Evolutionary conservation across 2,888 invertebrate genomes (phyloP).

Genomic region (Mesorhabditis spiculigera): DNA sequence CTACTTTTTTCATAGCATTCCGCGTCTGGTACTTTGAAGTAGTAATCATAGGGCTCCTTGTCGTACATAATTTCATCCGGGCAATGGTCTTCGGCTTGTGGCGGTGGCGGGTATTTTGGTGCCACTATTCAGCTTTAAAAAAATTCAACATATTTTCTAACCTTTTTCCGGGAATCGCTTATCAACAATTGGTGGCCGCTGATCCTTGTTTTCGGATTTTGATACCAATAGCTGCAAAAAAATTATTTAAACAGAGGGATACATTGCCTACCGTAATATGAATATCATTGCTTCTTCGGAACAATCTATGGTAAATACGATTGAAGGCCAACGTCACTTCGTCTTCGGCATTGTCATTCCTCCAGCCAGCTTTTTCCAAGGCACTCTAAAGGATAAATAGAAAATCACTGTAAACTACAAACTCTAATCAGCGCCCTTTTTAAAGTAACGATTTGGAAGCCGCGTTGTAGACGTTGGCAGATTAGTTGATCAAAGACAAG

Average conservation of each 20-base stretch:
- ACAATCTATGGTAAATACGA: conserved; percentile 43
- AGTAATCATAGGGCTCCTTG: conserved; percentile 21
- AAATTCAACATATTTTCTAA: no score
- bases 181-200: background rate
- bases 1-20: conserved; percentile 40
- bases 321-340: background rate
- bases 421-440: conserved; percentile 22
- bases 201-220: background rate
- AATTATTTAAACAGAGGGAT: background rate
- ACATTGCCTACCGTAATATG: conserved; percentile 12
- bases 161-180: no score
- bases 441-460: conserved; percentile 55
- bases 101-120: conserved; percentile 16
- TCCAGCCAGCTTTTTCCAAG: conserved; percentile 7
- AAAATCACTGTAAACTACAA: conserved; percentile 7
- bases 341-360: conserved; percentile 8
- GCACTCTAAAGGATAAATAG: conserved; percentile 5
- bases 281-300: conserved; percentile 24
- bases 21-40: conserved; percentile 51
- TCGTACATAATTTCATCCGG: background rate
- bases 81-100: conserved; percentile 36
- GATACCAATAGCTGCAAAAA: conserved; percentile 1
- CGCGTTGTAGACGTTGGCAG: conserved; percentile 83
- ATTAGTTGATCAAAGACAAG: conserved; percentile 72
- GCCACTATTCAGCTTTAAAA: background rate